A percentile compares a stretch with the other conserved stretches of the same genome.
Conservation (phyloP, 2,888 invertebrate species). For the Quadriops clusia region DNA sequence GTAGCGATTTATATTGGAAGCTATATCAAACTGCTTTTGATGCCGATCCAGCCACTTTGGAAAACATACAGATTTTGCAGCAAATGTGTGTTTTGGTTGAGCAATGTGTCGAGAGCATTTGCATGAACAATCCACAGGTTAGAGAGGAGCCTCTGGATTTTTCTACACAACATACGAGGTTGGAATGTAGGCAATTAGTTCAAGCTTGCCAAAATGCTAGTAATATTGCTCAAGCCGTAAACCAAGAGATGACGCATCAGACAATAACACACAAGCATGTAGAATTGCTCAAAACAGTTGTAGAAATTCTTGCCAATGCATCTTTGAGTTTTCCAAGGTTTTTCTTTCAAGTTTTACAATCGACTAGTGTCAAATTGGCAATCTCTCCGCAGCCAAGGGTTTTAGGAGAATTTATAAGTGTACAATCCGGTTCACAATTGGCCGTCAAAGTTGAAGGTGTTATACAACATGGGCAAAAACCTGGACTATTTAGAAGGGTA, state of each 20-base stretch:
- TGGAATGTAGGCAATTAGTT: conserved; percentile 38
- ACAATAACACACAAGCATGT: conserved; percentile 42
- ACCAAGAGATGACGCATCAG: conserved; percentile 27
- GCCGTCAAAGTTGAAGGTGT: conserved; percentile 93
- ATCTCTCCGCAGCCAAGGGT: conserved; percentile 70
- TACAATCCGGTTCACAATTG: conserved; percentile 73
- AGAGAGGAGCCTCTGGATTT: conserved; percentile 31
- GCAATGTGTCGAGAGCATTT: conserved; percentile 61
- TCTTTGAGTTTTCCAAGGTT: conserved; percentile 62
- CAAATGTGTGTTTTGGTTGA: conserved; percentile 68
- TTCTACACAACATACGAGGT: conserved; percentile 31
- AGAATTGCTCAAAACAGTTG: conserved; percentile 46
- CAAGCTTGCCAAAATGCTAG: conserved; percentile 36
- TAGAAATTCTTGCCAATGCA: conserved; percentile 49
- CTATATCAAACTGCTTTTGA: conserved; percentile 77
- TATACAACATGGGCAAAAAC: conserved; percentile 57
- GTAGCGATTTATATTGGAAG: conserved; percentile 62
- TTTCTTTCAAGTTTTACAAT: conserved; percentile 75
- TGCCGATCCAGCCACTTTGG: conserved; percentile 67
- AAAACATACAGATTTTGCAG: conserved; percentile 63
- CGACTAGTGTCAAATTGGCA: conserved; percentile 69
- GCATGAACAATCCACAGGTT: conserved; percentile 36
- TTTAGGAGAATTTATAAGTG: conserved; percentile 71
- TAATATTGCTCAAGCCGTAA: conserved; percentile 30
- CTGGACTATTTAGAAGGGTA: conserved; percentile 59